Evolutionary conservation across 2,113 vertebrate genomes (phyloP).

Genomic region (Anguilla japonica): DNA sequence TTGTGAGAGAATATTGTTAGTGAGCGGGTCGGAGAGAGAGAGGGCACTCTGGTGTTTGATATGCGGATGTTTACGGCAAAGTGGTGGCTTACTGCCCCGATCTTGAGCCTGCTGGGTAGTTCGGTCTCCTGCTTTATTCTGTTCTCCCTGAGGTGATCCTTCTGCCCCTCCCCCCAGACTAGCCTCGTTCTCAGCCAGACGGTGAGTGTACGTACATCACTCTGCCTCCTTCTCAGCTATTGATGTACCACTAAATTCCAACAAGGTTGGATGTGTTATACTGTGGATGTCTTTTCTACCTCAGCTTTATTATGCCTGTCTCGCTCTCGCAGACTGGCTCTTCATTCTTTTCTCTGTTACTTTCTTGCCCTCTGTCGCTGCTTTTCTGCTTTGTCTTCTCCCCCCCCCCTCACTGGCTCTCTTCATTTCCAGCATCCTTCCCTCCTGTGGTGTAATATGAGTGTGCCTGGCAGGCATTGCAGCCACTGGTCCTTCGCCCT

Average conservation of each 20-base stretch:
- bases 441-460: conserved; percentile 51
- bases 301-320: neutral
- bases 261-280: neutral
- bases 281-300: neutral
- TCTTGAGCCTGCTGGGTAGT: neutral
- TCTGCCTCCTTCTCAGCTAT: neutral
- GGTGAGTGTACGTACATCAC: neutral
- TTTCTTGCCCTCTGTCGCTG: neutral
- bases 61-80: neutral
- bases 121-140: neutral
- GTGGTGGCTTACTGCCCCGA: neutral
- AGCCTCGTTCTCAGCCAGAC: neutral
- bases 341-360: neutral
- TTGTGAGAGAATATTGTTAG: too few species aligned
- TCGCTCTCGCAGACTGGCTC: neutral
- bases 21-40: too few species aligned
- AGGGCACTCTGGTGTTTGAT: neutral
- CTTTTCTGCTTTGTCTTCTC: neutral
- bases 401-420: neutral
- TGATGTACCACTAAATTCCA: neutral
- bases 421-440: neutral
- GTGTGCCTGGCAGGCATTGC: conserved; percentile 74
- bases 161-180: neutral
- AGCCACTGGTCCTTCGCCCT: conserved; percentile 60
- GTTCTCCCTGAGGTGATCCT: neutral